Base-by-base conservation (phyloP, 2,797 vertebrate genomes). In the Sternarchorhynchus goeldii region DNA sequence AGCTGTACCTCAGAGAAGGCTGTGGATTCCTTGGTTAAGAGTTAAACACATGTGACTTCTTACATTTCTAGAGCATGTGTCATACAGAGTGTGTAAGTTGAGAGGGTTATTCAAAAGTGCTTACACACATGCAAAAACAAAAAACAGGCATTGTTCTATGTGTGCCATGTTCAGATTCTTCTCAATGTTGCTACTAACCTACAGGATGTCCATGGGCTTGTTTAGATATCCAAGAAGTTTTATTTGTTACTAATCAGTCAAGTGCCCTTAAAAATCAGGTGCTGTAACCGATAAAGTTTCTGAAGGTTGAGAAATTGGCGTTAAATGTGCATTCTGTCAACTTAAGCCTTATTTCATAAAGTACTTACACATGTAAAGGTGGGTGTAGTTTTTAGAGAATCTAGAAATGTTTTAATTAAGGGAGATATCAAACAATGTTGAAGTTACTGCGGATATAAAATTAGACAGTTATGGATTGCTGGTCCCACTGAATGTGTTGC, bases 301-400 rank as follows among this genome's bases (percentile, higher is more conserved):
- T 66, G 25, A 63, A 45, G 41, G 14, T 45, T 6, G 1, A 16
- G 21, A 25, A 45, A 12, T 71, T 66, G 60, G 18, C 21, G 18
- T 64, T 57, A 10, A 34, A 65, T 64, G 69, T 81, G 56, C 50
- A 60, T 73, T 65, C 55, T 12, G 18, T 77, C 20, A 41, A 29
- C 34, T 76, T 70, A 78, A 77, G 63, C 69, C 81, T 80, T 67
- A 25, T 50, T n/a, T 7, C 25, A 16, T 50, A 8, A 70, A 39
- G 39, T 60, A 39, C 32, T 57, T 36, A 12, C 31, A 39, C 39
- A 31, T 41, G 50, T 60, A 21, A 17, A 59, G 6, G 17, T 6
- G 4, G 14, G 31, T 29, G 32, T 25, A 21, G 64, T 20, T 68
- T 53, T 68, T 50, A 50, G 14, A 65, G 34, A 20, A n/a, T 77